Base-by-base conservation (phyloP, 2,113 vertebrate genomes). In the Alethe castanea region DNA sequence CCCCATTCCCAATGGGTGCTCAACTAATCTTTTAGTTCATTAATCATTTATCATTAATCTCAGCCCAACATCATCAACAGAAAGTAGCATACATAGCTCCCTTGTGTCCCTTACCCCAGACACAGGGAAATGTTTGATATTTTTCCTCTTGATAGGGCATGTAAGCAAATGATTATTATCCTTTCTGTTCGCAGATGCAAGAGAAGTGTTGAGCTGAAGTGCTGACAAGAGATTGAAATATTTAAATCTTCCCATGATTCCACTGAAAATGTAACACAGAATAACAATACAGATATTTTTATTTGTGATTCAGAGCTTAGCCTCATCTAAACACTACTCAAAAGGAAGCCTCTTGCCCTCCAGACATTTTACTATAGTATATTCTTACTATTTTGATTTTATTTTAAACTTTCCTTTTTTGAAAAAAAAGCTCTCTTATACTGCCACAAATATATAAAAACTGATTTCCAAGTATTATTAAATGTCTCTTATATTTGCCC, bases 101-200 rank as follows among this genome's bases (percentile, higher is more conserved):
- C 86, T 73, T 1, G 17, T 45, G 73, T 47, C 82, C 25, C 69
- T 78, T 69, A 42, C 67, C 77, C 69, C 40, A 94, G 64, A 94
- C 84, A 31, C 28, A 87, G 86, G 45, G 78, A 92, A 97, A 80
- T 23, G 16, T 84, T 91, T 48, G 44, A 60, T 59, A 78, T 84
- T 96, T 97, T 95, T 91, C 54, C 71, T 95, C 73, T 77, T 74
- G 70, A 96, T 87, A 94, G 76, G 66, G 52, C 36, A 23, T 76
- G 78, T 79, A 90, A 97, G 59, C 53, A 96, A 96, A 86, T 57
- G 12, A 54, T 94, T 96, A 95, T 94, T 87, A 91, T 62, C 31
- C 25, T 74, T 86, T 54, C 67, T 97, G 48, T 97, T 96, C 95
- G 71, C 71, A 93, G 93, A 96, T 93, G 76, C 74, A 82, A 85